These are phyloP conservation scores for Grammomys surdaster DNA, from an alignment of 2,113 vertebrate species.

Conservation along the genomic window DNA sequence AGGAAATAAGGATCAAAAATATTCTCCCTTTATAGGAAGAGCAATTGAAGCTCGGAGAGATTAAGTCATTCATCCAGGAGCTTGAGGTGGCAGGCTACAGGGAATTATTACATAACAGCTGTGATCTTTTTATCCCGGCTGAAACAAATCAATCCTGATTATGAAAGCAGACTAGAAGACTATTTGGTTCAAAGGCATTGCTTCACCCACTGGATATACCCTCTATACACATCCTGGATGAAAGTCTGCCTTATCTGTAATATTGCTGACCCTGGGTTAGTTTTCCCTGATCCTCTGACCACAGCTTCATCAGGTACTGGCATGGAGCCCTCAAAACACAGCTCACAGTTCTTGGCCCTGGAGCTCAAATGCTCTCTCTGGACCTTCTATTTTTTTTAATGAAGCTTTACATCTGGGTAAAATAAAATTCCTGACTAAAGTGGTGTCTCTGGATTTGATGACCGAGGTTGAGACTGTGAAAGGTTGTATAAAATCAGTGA, in stretches of 20 bases:
- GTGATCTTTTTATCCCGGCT: conserved; percentile 34
- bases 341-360: not conserved
- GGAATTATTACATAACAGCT: conserved; percentile 18
- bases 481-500: not conserved
- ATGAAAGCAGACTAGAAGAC: conserved; percentile 24
- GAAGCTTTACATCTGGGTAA: not conserved
- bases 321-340: not conserved
- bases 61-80: not conserved
- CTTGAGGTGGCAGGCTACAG: not conserved
- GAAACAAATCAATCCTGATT: conserved; percentile 47
- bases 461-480: not conserved
- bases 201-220: not conserved
- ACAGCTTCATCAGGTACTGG: not conserved
- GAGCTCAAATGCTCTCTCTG: not conserved
- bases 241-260: not conserved
- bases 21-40: not conserved
- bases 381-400: not conserved
- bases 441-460: not conserved
- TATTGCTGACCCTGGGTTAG: conserved; percentile 4
- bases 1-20: not conserved
- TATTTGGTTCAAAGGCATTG: conserved; percentile 24
- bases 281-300: not conserved
- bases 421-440: not conserved
- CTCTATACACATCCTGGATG: not conserved
- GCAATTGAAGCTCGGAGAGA: conserved; percentile 25